A percentile compares a stretch with the other conserved stretches of the same genome.
Conservation (phyloP, 64 coral and sea anemone species). For the Anthopleura sola region DNA sequence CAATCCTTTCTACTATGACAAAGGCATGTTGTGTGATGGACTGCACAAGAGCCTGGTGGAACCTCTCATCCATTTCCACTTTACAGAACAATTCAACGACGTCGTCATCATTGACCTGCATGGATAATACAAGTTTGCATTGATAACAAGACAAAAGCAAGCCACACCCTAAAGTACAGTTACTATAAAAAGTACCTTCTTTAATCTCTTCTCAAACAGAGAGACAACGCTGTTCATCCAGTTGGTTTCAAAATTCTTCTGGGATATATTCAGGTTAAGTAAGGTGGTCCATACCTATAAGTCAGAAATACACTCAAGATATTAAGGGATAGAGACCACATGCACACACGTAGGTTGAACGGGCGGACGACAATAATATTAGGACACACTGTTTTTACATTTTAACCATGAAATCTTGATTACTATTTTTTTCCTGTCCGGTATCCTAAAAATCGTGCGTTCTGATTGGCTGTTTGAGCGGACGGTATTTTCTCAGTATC, state of each 20-base stretch:
- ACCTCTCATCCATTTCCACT: background rate
- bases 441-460: too few relatives aligned
- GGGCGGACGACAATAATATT: too few relatives aligned
- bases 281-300: background rate
- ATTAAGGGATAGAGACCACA: background rate
- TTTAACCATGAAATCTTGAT: too few relatives aligned
- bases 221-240: background rate
- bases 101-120: background rate
- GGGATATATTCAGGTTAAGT: background rate
- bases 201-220: background rate
- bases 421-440: too few relatives aligned
- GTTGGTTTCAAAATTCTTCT: background rate
- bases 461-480: too few relatives aligned
- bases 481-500: too few relatives aligned
- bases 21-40: slow-evolving; percentile 14
- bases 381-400: background rate
- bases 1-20: background rate
- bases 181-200: background rate
- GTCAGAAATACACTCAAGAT: background rate
- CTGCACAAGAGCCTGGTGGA: background rate
- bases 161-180: background rate
- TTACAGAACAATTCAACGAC: background rate
- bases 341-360: too few relatives aligned
- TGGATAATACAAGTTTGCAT: background rate
- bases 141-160: background rate